Percentiles rank a stretch among this genome's conserved stretches.
Evolutionary conservation across 2,113 vertebrate species (phyloP).

Genomic region (Callithrix jacchus): DNA sequence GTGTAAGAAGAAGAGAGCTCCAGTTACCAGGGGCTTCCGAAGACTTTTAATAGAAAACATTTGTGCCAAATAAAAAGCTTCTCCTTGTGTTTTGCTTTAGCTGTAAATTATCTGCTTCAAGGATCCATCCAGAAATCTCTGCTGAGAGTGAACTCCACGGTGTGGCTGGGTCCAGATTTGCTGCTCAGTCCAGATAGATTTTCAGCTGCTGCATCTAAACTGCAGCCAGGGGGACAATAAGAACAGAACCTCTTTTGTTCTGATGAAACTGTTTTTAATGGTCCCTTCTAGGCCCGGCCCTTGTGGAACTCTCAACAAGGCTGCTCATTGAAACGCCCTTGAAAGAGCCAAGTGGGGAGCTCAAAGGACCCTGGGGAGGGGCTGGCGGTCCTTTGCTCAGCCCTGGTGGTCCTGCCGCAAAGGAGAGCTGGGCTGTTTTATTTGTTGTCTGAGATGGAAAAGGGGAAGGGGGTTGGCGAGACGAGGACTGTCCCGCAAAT

Average conservation of each 20-base stretch:
- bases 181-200: slow-evolving; percentile 82
- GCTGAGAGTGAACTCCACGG: slow-evolving; percentile 62
- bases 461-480: slow-evolving; percentile 45
- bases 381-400: slow-evolving; percentile 76
- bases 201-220: slow-evolving; percentile 85
- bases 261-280: slow-evolving; percentile 91
- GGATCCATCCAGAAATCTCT: slow-evolving; percentile 71
- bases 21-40: slow-evolving; percentile 48
- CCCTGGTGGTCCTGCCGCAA: slow-evolving; percentile 83
- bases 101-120: slow-evolving; percentile 80
- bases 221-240: slow-evolving; percentile 89
- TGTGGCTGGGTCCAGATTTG: slow-evolving; percentile 76
- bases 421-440: slow-evolving; percentile 72
- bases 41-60: slow-evolving; percentile 73
- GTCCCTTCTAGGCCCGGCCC: slow-evolving; percentile 91
- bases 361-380: slow-evolving; percentile 69
- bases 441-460: slow-evolving; percentile 75
- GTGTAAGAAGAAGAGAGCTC: slow-evolving; percentile 36
- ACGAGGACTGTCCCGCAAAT: slow-evolving; percentile 64
- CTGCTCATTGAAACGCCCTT: slow-evolving; percentile 90
- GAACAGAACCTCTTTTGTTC: slow-evolving; percentile 97
- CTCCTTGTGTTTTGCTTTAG: slow-evolving; percentile 47
- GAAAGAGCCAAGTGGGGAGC: slow-evolving; percentile 89
- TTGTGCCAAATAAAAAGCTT: slow-evolving; percentile 54
- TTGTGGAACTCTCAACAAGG: slow-evolving; percentile 87